Conservation (phyloP, 2,113 vertebrate genomes). For the Stomatorhinus ivindoensis region DNA sequence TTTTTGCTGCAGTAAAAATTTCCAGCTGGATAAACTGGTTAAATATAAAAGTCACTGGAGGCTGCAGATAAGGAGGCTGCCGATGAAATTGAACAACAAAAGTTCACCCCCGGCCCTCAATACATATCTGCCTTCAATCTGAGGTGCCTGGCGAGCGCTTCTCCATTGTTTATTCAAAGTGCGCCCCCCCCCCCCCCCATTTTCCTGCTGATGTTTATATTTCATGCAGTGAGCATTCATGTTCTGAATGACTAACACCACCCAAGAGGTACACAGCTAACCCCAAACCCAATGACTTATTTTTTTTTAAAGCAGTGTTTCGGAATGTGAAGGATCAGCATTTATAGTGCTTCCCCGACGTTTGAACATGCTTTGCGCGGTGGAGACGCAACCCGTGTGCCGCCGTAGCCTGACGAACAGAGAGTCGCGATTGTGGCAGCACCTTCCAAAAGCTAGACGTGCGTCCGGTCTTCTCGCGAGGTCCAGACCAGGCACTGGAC, state of each 20-base stretch:
- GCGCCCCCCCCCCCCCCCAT: not conserved
- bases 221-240: not conserved
- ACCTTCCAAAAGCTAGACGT: not conserved
- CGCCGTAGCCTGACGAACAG: not conserved
- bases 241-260: not conserved
- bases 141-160: not conserved
- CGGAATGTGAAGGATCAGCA: not conserved
- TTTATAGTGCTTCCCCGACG: not conserved
- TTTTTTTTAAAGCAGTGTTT: not conserved
- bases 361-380: not conserved
- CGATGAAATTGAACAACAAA: not conserved
- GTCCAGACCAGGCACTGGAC: not conserved
- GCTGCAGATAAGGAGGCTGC: not conserved
- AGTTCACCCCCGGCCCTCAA: not conserved
- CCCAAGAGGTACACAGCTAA: not conserved
- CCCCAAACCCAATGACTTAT: not conserved
- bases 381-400: too few relatives aligned
- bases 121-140: not conserved
- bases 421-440: not conserved
- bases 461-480: not conserved
- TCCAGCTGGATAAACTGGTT: constrained; percentile 12
- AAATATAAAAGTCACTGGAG: not conserved
- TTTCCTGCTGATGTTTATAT: not conserved
- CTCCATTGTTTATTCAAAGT: not conserved
- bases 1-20: not conserved